Conservation (phyloP, 2,888 invertebrate genomes). For the Ommatoiulus sabulosus region DNA sequence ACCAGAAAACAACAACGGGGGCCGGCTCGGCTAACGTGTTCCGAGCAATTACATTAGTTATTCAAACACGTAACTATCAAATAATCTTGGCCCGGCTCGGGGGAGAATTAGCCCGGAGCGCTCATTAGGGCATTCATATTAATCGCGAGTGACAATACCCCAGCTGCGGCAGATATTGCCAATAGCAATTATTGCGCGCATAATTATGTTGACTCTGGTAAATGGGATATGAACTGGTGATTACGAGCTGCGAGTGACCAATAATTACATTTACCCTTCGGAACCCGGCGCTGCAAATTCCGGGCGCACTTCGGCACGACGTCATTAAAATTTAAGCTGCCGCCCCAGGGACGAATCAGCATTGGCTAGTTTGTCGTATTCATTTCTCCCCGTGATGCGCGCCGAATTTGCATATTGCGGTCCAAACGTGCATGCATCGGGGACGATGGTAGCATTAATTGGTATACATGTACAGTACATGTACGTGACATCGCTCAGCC, state of each 20-base stretch:
- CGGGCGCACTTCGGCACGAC: background rate
- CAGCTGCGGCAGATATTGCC: background rate
- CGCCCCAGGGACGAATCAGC: constrained; percentile 19
- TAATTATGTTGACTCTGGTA: background rate
- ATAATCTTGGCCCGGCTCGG: too few relatives aligned
- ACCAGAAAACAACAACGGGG: too few relatives aligned
- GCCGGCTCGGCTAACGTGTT: too few relatives aligned
- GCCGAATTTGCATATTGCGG: constrained; percentile 1
- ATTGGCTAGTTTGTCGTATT: background rate
- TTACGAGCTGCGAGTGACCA: background rate
- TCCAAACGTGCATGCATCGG: background rate
- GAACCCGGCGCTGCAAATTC: background rate
- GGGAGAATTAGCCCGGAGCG: background rate
- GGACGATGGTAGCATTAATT: background rate
- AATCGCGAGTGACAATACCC: background rate
- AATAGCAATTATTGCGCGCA: background rate
- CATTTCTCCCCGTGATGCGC: background rate
- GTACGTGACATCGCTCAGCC: too few relatives aligned
- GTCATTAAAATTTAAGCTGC: background rate
- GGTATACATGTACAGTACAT: too few relatives aligned
- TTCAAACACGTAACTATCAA: too few relatives aligned
- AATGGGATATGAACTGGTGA: constrained; percentile 19
- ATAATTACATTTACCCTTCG: background rate
- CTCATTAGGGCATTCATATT: background rate
- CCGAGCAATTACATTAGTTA: too few relatives aligned